phyloP scores from a whole-genome alignment of 2,888 invertebrate genomes.

The Zaprionus lineosus region DNA sequence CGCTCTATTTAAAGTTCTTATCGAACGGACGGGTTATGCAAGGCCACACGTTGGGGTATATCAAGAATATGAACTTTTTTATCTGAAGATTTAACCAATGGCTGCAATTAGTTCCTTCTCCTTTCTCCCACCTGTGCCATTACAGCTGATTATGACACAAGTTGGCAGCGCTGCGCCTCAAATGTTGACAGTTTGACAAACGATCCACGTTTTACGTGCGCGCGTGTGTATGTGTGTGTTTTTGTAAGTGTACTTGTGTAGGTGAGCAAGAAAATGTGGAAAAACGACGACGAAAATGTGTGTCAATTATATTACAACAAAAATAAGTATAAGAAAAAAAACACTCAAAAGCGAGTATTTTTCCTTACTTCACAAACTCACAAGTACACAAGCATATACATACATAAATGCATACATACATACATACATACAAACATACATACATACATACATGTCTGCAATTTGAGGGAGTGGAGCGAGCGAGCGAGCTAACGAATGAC shows the following conservation, averaged over 20 bases:
- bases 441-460: not conserved
- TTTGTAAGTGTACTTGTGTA: slow-evolving; percentile 17
- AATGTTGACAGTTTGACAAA: slow-evolving; percentile 52
- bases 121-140: slow-evolving; percentile 38
- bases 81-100: slow-evolving; percentile 28
- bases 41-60: slow-evolving; percentile 33
- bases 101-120: slow-evolving; percentile 9
- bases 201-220: slow-evolving; percentile 36
- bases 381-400: slow-evolving; percentile 10
- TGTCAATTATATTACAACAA: slow-evolving; percentile 66
- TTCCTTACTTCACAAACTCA: slow-evolving; percentile 55
- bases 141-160: slow-evolving; percentile 49
- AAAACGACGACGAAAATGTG: slow-evolving; percentile 61
- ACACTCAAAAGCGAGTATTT: slow-evolving; percentile 54
- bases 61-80: too few species aligned
- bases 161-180: slow-evolving; percentile 50
- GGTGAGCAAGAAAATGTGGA: slow-evolving; percentile 31
- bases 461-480: slow-evolving; percentile 45
- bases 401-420: slow-evolving; percentile 9
- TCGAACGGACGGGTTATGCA: slow-evolving; percentile 32
- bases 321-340: slow-evolving; percentile 27
- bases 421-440: slow-evolving; percentile 8
- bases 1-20: slow-evolving; percentile 42
- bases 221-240: slow-evolving; percentile 3
- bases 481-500: slow-evolving; percentile 20